Base-by-base conservation (phyloP, 37 sponge, comb jelly and placozoan species). In the Aplysina aerophoba region DNA sequence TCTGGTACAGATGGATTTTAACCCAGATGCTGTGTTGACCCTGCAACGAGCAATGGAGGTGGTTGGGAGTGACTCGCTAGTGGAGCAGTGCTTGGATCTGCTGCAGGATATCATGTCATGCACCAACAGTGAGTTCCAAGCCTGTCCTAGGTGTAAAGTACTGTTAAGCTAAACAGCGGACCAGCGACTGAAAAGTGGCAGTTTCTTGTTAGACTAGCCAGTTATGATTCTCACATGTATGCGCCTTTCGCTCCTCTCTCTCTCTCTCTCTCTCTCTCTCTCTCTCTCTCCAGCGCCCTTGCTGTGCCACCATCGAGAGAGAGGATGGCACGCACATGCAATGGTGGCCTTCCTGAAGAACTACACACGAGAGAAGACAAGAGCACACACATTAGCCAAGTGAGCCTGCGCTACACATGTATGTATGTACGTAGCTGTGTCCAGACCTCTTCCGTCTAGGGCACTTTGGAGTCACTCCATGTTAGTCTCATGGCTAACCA, bases 11-110 rank as follows among this genome's bases (percentile, higher is more conserved):
- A 11, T 69, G 71, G 71, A 69, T 33, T 69, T 34, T 35, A 31
- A 69, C 28, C 71, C 71, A 17, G 71, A 69, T 69, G 71, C 71
- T 6, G 30, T 69, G 12, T 34, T 17, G 71, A 30, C 6, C 17
- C 6, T 69, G 71, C 17, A 34, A 35, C 34, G 13, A n/a, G 71
- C 35, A 35, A 11, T 69, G 34, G 4, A 30, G 33, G 17, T 34
- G 19, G 35, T 69, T 30, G 71, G 71, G 19, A 35, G 71, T 17
- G 71, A 69, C 28, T 2, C 34, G 30, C 71, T 69, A 17, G 1
- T 69, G 28, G 71, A 69, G 33, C 35, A 69, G 71, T 69, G 71
- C 71, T 69, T 69, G 71, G 34, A 69, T 69, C 71, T 69, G 15
- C 19, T 69, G 27, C 35, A 69, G 33, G 33, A 11, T 35, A 69